Percentiles rank a stretch among this genome's conserved stretches.
Conservation (phyloP, 2,888 invertebrate genomes). For the Gymnosoma rotundatum region DNA sequence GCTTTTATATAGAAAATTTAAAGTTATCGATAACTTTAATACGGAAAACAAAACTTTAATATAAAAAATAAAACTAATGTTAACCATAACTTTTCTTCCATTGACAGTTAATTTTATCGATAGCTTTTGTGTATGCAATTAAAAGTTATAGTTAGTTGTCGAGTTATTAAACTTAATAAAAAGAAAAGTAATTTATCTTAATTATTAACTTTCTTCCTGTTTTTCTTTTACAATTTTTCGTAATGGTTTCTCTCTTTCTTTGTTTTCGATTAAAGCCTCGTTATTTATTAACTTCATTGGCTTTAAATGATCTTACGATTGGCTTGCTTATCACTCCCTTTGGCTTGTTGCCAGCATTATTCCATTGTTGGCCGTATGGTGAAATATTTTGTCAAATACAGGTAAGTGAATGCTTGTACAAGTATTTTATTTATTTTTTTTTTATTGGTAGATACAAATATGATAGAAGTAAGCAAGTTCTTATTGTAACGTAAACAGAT, state of each 20-base stretch:
- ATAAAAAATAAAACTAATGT: no score
- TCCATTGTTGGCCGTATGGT: conserved; percentile 95
- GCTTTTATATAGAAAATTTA: not conserved
- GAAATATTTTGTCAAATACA: conserved; percentile 95
- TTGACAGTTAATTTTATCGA: not conserved
- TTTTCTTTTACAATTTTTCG: not conserved
- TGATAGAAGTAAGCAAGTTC: no score
- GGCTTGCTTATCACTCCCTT: conserved; percentile 93
- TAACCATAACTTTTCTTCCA: not conserved
- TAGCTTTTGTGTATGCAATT: no score
- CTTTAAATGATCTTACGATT: conserved; percentile 93
- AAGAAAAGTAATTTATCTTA: not conserved
- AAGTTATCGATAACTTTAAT: not conserved
- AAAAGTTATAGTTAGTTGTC: not conserved
- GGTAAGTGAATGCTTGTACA: conserved; percentile 83
- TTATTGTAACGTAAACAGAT: no score
- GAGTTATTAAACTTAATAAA: not conserved
- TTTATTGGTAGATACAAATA: no score
- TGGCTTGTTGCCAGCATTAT: conserved; percentile 91
- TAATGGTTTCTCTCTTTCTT: not conserved
- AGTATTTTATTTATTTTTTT: no score
- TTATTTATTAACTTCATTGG: conserved; percentile 92
- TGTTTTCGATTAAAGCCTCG: conserved; percentile 87
- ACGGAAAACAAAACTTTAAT: no score
- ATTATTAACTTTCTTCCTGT: not conserved